These are phyloP conservation scores for Upupa epops DNA, from an alignment of 2,113 vertebrate species.

Conservation along the genomic window DNA sequence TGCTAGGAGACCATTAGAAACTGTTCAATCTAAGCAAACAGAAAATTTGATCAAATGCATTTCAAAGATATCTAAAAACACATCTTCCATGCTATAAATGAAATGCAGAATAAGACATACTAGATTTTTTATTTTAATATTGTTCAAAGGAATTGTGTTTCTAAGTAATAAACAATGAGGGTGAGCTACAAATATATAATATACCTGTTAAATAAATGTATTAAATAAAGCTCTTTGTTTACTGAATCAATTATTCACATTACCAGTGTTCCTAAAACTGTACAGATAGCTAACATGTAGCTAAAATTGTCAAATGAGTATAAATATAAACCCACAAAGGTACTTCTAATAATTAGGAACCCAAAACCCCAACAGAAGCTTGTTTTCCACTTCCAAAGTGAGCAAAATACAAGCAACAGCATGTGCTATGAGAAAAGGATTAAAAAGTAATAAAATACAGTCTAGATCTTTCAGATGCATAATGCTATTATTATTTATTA, in stretches of 20 bases:
- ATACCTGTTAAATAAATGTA: neutral
- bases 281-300: neutral
- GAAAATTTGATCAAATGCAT: neutral
- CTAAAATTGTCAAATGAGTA: too few species aligned
- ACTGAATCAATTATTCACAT: neutral
- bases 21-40: neutral
- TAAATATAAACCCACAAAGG: neutral
- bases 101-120: neutral
- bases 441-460: neutral
- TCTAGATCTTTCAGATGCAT: neutral
- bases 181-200: neutral
- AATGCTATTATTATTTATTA: neutral
- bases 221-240: neutral
- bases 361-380: rapidly evolving
- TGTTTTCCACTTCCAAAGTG: neutral
- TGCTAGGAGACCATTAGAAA: neutral
- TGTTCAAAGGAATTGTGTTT: neutral
- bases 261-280: neutral
- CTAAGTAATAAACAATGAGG: neutral
- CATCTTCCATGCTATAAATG: neutral
- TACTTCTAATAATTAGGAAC: neutral
- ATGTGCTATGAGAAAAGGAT: neutral
- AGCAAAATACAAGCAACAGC: neutral
- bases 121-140: neutral
- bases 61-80: neutral